A percentile compares a stretch with the other conserved stretches of the same genome.
phyloP scores from a whole-genome alignment of 1,140 invertebrate genomes.

The Pseudomyrmex gracilis region DNA sequence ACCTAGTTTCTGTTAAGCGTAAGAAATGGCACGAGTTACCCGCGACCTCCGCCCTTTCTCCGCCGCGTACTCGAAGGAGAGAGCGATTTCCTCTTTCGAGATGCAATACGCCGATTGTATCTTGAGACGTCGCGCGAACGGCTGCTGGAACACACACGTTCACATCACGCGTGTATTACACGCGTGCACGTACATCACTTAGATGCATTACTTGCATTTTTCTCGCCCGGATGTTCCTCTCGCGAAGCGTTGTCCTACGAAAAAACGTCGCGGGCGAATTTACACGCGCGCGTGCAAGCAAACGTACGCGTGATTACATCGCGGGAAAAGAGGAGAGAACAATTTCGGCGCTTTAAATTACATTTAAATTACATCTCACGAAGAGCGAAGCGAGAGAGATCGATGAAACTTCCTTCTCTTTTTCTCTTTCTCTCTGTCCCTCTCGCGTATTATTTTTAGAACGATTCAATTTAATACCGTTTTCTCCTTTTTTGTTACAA shows the following conservation, averaged over 20 bases:
- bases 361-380: constrained; percentile 55
- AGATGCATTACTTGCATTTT: neutral
- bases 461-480: constrained; percentile 47
- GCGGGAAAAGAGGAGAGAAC: neutral
- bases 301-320: constrained; percentile 3
- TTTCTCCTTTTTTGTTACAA: constrained; percentile 33
- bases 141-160: neutral
- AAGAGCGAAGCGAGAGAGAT: constrained; percentile 31
- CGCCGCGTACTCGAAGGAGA: no score
- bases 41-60: neutral
- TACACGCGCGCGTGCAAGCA: neutral
- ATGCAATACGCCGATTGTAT: constrained; percentile 27
- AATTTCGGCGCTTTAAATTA: neutral
- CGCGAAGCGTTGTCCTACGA: neutral
- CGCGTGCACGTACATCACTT: neutral
- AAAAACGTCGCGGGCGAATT: neutral
- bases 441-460: constrained; percentile 47
- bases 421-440: neutral
- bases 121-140: constrained; percentile 13
- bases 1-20: constrained; percentile 43
- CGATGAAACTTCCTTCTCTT: constrained; percentile 16
- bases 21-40: constrained; percentile 44
- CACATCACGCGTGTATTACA: neutral
- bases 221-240: neutral
- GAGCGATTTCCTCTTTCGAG: constrained; percentile 29